These are phyloP conservation scores for Megathymus violae DNA, from an alignment of 1,140 invertebrate genomes.

Conservation along the genomic window DNA sequence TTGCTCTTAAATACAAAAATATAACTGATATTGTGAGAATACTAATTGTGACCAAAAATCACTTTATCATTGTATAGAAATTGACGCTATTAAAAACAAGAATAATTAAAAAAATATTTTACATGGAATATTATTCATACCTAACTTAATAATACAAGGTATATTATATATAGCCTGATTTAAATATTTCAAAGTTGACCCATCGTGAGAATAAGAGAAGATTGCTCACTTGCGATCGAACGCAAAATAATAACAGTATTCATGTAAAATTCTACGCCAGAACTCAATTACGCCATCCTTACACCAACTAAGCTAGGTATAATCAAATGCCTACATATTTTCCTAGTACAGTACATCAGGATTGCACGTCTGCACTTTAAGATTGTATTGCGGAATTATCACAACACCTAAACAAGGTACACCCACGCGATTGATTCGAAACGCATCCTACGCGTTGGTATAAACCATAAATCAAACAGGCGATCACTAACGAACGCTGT, in stretches of 20 bases:
- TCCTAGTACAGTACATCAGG: slow-evolving; percentile 1
- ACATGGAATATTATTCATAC: no score
- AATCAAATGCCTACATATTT: slow-evolving; percentile 20
- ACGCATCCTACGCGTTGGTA: slow-evolving; percentile 58
- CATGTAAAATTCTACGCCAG: slow-evolving; percentile 3
- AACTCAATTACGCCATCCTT: slow-evolving; percentile 9
- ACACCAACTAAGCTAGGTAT: slow-evolving; percentile 2
- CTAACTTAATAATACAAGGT: no score
- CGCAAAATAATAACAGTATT: slow-evolving; percentile 7
- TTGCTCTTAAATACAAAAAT: no score
- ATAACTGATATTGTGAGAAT: no score
- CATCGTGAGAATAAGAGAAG: background rate
- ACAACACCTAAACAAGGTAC: slow-evolving; percentile 46
- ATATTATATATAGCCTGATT: no score
- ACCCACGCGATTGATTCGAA: slow-evolving; percentile 61
- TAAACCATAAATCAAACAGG: slow-evolving; percentile 76
- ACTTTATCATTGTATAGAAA: no score
- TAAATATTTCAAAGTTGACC: background rate
- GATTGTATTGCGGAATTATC: slow-evolving; percentile 52
- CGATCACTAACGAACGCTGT: slow-evolving; percentile 74
- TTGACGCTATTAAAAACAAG: no score
- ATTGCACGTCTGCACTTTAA: slow-evolving; percentile 42
- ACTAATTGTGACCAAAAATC: no score
- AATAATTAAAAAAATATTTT: background rate
- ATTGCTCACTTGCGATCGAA: background rate